Percentiles rank a stretch among this genome's conserved stretches.
Evolutionary conservation across 2,113 vertebrate genomes (phyloP).

Genomic region (Gobius niger): DNA sequence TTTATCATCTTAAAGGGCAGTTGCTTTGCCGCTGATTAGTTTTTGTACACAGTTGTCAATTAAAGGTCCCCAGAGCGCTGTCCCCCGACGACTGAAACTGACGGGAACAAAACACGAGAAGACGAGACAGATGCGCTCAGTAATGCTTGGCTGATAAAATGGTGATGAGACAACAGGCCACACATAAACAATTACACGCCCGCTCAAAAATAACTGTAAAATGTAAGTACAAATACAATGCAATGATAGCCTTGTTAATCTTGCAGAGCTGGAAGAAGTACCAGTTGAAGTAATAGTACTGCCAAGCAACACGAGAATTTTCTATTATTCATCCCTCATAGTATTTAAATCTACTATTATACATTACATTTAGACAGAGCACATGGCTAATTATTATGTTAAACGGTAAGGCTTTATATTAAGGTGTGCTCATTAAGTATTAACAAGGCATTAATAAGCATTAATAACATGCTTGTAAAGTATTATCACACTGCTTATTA

Average conservation of each 20-base stretch:
- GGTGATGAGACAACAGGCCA: not conserved
- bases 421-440: too few relatives aligned
- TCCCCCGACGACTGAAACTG: constrained; percentile 29
- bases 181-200: not conserved
- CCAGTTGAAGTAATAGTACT: not conserved
- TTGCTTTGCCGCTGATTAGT: constrained; percentile 74
- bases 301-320: too few relatives aligned
- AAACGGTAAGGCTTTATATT: too few relatives aligned
- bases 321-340: too few relatives aligned
- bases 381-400: too few relatives aligned
- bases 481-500: too few relatives aligned
- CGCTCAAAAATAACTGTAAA: not conserved
- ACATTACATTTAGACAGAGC: too few relatives aligned
- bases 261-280: not conserved
- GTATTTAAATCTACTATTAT: too few relatives aligned
- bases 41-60: constrained; percentile 79
- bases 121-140: not conserved
- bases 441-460: too few relatives aligned
- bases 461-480: too few relatives aligned
- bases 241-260: not conserved
- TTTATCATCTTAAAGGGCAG: constrained; percentile 78
- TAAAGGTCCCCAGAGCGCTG: constrained; percentile 65
- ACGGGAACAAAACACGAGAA: constrained; percentile 33
- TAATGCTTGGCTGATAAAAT: not conserved
- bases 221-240: not conserved